Evolutionary conservation across 2,888 invertebrate genomes (phyloP), one percentile per base, ranked within the genome.

Genomic region (Epistrophe grossulariae): DNA sequence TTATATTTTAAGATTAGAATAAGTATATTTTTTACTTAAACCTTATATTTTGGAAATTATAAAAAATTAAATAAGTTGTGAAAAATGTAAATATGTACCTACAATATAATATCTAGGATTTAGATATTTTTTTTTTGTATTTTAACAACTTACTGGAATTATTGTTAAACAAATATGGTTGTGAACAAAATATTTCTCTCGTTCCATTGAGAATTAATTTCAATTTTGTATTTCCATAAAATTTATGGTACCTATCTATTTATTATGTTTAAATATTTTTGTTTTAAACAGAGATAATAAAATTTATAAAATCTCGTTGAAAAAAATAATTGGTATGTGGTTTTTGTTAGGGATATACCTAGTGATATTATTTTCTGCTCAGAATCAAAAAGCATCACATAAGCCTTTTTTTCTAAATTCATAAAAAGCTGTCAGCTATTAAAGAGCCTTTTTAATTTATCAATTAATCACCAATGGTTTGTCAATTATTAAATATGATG

Each of bases 101-200:
- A 70, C 40, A 38, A 45, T 17, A 50, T 48, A n/a, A 50, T 48
- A n/a, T 45, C 10, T 40, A 70, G 24, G 17, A 48, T 40, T 10
- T 17, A 19, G 17, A 40, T 31, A 15, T 52, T 24, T 24, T 45
- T 71, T 70, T 28, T 50, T n/a, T 24, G 13, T 55, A 19, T 19
- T 35, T 38, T 19, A 64, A 55, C 52, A 31, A 15, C 28, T 28
- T 52, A 24, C 3, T 43, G 43, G n/a, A 62, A 5, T 45, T 48
- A 45, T 31, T 76, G 40, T 19, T n/a, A 45, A 52, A 66, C 68
- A 68, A 79, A 70, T 57, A 76, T 79, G 84, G 84, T 84, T 84
- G 79, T 84, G 79, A 84, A 59, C 48, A 72, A 28, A 48, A 13
- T 62, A 31, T 45, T 40, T 62, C 1, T 57, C 38, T 71, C 68